Base-by-base conservation (phyloP, 1,140 invertebrate genomes). In the Leptoteleia sp. region DNA sequence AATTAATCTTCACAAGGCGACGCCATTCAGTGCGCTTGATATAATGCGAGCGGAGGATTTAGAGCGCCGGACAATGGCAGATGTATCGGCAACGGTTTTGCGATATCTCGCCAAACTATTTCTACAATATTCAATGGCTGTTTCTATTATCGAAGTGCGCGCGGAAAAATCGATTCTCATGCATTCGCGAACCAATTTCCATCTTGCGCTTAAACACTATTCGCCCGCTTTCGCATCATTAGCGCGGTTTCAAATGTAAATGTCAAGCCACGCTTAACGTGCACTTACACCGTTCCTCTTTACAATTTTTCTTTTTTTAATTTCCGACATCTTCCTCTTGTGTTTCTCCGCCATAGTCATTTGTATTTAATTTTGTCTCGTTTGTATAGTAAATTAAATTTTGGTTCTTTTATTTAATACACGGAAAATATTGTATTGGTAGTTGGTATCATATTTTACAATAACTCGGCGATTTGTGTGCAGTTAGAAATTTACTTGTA, bases 51-150 rank as follows among this genome's bases (percentile, higher is more conserved):
- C 42, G 48, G 37, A 64, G 73, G 70, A 76, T 70, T 59, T 48
- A 45, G 40, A 64, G 29, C 55, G 40, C n/a, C 16, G 73, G 62
- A 70, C 62, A 76, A 68, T 76, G 27, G 38, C 9, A 70, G 64
- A 55, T 64, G 57, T 76, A 68, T 70, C 50, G 42, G 15, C 37
- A 42, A 70, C 35, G 64, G 73, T 61, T 62, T 72, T 13, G 61
- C 43, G 59, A 59, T 76, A 67, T 76, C 71, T 52, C 54, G 47
- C 52, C 52, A 67, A 67, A 67, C 71, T 61, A 67, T 76, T 76
- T 76, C 33, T 43, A 68, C 57, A 31, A 71, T 77, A 71, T 71
- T 76, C 59, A 55, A 64, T 59, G 40, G 59, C 52, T 59, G 59
- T 64, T 65, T 71, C 57, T 50, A 77, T 77, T 70, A 70, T 77